These are phyloP conservation scores for Xiphophorus birchmanni DNA, from an alignment of 2,797 vertebrate genomes.

Conservation along the genomic window DNA sequence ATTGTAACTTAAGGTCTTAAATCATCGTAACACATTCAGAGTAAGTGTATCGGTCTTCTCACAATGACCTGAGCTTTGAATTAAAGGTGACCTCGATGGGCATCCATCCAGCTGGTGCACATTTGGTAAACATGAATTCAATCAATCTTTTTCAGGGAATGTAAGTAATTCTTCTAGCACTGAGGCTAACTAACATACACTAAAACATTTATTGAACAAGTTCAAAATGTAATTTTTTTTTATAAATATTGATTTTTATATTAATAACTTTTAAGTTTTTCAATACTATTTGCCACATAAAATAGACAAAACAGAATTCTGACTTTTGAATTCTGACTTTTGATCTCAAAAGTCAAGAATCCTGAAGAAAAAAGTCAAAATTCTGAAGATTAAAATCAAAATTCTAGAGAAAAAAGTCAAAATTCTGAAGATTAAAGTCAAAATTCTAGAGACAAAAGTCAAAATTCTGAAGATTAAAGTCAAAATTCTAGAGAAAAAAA, in stretches of 20 bases:
- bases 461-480: too few species aligned
- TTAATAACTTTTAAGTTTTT: not conserved
- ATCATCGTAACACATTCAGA: slow-evolving; percentile 4
- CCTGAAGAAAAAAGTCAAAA: too few species aligned
- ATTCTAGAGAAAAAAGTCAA: too few species aligned
- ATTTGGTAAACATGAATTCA: slow-evolving; percentile 27
- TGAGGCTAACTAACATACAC: not conserved
- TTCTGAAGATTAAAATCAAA: too few species aligned
- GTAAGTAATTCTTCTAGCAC: not conserved
- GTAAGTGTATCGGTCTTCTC: slow-evolving; percentile 18
- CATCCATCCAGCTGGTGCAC: slow-evolving; percentile 31
- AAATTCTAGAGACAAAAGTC: too few species aligned
- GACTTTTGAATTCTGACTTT: too few species aligned
- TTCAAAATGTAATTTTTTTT: not conserved
- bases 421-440: too few species aligned
- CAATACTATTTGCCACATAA: not conserved
- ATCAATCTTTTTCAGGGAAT: slow-evolving; percentile 43
- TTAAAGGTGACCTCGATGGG: slow-evolving; percentile 44
- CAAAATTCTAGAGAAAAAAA: too few species aligned
- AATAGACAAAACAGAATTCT: too few species aligned
- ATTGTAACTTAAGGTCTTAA: slow-evolving; percentile 11
- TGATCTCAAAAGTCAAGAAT: too few species aligned
- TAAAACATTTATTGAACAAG: not conserved
- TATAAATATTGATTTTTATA: not conserved
- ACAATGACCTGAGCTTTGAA: slow-evolving; percentile 31